Evolutionary conservation across 2,888 invertebrate genomes (phyloP).

Genomic region (Lithophane ornitopus): DNA sequence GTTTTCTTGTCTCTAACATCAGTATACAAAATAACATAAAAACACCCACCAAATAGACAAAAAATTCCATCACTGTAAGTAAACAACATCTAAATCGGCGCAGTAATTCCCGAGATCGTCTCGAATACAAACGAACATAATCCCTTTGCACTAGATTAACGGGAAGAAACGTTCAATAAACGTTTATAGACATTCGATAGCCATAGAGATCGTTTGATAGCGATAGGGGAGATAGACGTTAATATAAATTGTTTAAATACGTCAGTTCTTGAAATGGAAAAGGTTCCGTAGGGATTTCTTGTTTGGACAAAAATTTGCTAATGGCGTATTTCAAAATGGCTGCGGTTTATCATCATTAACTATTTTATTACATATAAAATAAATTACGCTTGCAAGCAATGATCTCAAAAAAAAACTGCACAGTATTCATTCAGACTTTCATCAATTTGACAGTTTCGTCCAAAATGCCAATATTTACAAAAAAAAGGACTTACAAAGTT

Average conservation of each 20-base stretch:
- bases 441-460: no score
- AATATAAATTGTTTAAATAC: slow-evolving; percentile 39
- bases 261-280: slow-evolving; percentile 3
- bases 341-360: not conserved
- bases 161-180: slow-evolving; percentile 42
- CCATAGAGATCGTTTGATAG: slow-evolving; percentile 46
- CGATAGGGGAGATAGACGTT: slow-evolving; percentile 35
- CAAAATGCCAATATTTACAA: no score
- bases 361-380: not conserved
- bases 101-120: slow-evolving; percentile 41
- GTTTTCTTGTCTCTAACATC: not conserved
- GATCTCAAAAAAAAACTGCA: no score
- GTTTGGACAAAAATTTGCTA: not conserved
- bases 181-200: slow-evolving; percentile 57
- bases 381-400: not conserved
- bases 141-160: slow-evolving; percentile 47
- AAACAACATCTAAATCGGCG: slow-evolving; percentile 45
- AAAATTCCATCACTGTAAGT: slow-evolving; percentile 26
- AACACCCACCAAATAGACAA: not conserved
- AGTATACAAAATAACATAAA: slow-evolving; percentile 4
- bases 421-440: no score
- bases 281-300: slow-evolving; percentile 20
- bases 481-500: no score
- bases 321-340: not conserved
- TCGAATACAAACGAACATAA: slow-evolving; percentile 36